Evolutionary conservation across 1,140 invertebrate genomes (phyloP), one percentile per base, ranked within the genome.

Genomic region (Panagrolaimus sp.): DNA sequence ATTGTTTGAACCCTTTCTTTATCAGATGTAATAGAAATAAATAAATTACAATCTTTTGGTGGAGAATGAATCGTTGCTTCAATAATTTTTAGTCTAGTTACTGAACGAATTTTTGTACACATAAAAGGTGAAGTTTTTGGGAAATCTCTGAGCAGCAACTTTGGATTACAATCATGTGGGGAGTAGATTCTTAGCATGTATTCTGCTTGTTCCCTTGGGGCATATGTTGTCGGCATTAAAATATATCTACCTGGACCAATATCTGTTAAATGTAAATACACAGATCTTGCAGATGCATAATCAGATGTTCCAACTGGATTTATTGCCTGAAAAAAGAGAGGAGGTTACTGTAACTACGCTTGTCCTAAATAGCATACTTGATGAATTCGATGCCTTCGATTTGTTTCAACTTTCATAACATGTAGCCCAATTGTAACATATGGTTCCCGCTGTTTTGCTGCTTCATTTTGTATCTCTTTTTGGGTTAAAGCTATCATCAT

Each of bases 341-440:
- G 11, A 42, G 51, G 16, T 31, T 69, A 48, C 9, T n/a, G 13
- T 44, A n/a, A n/a, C n/a, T n/a, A 45, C 20, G 20, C 13, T n/a
- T 66, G 20, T 45, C 7, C 31, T 14, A n/a, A 9, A 25, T 25
- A 66, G n/a, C 25, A 5, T 23, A 78, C 77, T 62, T 81, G 76
- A 69, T 81, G 79, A 27, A 81, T 77, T 38, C 79, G 70, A 63
- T 77, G 65, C 38, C 66, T 57, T 66, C 79, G 66, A 71, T 81
- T 81, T 27, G 67, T 73, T 57, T 81, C 79, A 25, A 81, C 79
- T 45, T 73, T 71, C 81, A 81, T 81, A 20, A 83, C 65, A 47
- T 81, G 81, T 70, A 81, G 66, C 47, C 79, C 79, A 57, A 82
- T 83, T 0, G 81, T 76, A 2, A 82, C 72, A 63, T 79, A 82